Base-by-base conservation (phyloP, 2,888 invertebrate species). In the Ophonus ardosiacus region DNA sequence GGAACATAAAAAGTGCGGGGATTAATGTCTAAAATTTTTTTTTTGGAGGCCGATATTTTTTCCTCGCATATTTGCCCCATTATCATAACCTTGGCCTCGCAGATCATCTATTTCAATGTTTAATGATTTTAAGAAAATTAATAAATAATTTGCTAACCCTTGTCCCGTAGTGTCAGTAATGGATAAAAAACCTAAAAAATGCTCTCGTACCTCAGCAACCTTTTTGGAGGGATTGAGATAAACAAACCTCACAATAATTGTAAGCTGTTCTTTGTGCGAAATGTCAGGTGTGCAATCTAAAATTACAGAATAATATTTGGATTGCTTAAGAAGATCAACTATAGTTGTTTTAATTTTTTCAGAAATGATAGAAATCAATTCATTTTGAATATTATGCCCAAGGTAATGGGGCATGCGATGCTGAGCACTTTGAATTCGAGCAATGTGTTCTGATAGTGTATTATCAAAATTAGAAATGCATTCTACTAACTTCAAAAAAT, bases 401-500 rank as follows among this genome's bases (percentile, higher is more conserved):
- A 31, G 31, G 31, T 31, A 31, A 31, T 31, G 31, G 31, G 31
- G 71, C 71, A 71, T 71, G 17, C 18, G 56, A 59, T 83, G 13
- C 57, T 83, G 38, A 31, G 51, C 31, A 57, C 76, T 51, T 74
- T 56, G 71, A 43, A 57, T 51, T 15, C 43, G 71, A 83, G 10
- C 17, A 38, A 83, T 18, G 21, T 56, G 61, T 31, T 38, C 31
- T 31, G 31, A 13, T n/a, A 51, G 17, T n/a, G 63, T 61, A 56
- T 40, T 7, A 68, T 85, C 85, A 85, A 86, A 86, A 56, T 81
- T 61, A 15, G 84, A 63, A 65, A 86, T 24, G n/a, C 15, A 71
- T 81, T 85, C 80, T 10, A 86, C 31, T 21, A 76, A 38, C 43
- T 85, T 82, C 24, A 86, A 59, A 81, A 86, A 85, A 76, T 76